phyloP scores from a whole-genome alignment of 2,888 invertebrate species.

The Salticus scenicus region DNA sequence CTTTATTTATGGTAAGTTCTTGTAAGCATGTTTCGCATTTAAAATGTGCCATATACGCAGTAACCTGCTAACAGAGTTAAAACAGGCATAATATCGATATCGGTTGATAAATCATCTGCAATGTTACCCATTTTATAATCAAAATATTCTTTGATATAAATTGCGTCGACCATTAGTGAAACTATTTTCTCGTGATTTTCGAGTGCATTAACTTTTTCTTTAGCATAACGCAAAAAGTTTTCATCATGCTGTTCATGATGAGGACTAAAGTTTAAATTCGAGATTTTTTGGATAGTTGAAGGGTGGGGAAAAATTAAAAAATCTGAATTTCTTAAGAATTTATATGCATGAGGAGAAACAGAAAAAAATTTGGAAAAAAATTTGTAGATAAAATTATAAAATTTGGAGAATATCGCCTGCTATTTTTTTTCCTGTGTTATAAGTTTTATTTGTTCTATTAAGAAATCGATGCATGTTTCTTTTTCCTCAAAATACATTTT shows the following conservation, averaged over 20 bases:
- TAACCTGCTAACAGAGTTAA: conserved; percentile 15
- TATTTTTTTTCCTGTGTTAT: conserved; percentile 1
- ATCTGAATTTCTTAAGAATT: no score
- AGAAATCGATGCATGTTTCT: not conserved
- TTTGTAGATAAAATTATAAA: no score
- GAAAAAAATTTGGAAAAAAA: no score
- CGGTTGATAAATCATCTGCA: not conserved
- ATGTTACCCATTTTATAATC: conserved; percentile 27
- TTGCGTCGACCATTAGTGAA: conserved; percentile 36
- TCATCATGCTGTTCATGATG: not conserved
- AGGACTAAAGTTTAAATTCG: not conserved
- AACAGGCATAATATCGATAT: not conserved
- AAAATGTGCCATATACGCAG: not conserved
- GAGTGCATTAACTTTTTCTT: conserved; percentile 5
- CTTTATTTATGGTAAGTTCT: not conserved
- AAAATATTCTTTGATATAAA: conserved; percentile 21
- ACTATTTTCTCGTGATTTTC: conserved; percentile 1
- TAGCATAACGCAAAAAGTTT: conserved; percentile 20
- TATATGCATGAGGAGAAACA: no score
- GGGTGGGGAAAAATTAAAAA: conserved; percentile 30
- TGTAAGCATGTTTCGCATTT: not conserved
- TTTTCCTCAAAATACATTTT: not conserved
- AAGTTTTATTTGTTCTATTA: not conserved
- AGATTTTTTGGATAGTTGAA: not conserved
- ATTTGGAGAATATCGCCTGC: no score